Conservation (phyloP, 2,797 vertebrate species). For the Enteromius treurensis region DNA sequence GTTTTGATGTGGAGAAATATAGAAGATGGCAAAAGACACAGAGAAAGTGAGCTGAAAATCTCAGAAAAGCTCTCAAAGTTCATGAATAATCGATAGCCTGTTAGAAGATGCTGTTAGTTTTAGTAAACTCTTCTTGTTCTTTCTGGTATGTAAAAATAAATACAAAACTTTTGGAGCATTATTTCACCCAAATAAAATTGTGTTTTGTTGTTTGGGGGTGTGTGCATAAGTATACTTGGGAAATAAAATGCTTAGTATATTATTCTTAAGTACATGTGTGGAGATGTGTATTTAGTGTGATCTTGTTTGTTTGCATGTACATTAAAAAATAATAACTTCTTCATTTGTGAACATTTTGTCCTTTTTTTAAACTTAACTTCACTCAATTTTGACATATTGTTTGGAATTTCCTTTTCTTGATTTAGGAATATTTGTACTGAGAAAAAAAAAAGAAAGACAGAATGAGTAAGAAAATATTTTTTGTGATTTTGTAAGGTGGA, state of each 20-base stretch:
- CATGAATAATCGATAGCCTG: conserved; percentile 16
- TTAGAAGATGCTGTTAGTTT: conserved; percentile 9
- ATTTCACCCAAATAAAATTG: not conserved
- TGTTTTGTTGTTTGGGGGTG: not conserved
- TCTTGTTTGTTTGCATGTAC: not conserved
- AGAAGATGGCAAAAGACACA: conserved; percentile 1
- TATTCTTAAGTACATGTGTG: not conserved
- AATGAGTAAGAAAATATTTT: not conserved
- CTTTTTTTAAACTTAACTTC: not conserved
- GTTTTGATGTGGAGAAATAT: conserved; percentile 15
- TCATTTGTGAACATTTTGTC: too few species aligned
- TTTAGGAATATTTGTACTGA: not conserved
- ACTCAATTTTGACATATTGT: not conserved
- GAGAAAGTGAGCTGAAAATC: conserved; percentile 24
- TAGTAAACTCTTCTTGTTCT: conserved; percentile 14
- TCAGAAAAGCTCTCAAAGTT: conserved; percentile 19
- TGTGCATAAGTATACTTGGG: not conserved
- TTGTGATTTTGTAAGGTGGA: not conserved
- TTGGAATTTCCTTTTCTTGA: not conserved
- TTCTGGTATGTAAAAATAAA: conserved; percentile 5
- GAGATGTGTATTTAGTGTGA: too few species aligned
- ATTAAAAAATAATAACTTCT: not conserved
- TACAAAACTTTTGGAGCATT: not conserved
- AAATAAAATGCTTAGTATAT: not conserved
- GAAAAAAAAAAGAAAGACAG: not conserved